A percentile compares a stretch with the other conserved stretches of the same genome.
Evolutionary conservation across 1,140 invertebrate genomes (phyloP).

Genomic region (Babylonia areolata): DNA sequence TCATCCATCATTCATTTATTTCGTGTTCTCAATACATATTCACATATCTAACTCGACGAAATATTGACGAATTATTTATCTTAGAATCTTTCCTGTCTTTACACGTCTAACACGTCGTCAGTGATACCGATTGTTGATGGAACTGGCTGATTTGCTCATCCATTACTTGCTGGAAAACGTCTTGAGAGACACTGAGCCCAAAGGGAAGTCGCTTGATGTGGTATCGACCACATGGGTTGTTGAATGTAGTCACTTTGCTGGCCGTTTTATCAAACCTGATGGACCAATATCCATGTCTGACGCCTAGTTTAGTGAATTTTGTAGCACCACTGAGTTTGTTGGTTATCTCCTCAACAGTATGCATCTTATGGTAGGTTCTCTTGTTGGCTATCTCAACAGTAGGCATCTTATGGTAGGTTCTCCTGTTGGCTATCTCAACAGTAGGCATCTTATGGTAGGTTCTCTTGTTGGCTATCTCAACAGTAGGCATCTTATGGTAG

Average conservation of each 20-base stretch:
- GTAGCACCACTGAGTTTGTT: not conserved
- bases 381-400: too few species aligned
- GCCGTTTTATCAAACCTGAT: constrained; percentile 42
- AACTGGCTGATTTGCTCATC: constrained; percentile 56
- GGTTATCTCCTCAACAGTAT: not conserved
- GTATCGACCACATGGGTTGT: constrained; percentile 70
- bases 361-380: not conserved
- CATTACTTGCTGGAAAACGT: constrained; percentile 66
- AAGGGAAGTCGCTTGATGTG: constrained; percentile 71
- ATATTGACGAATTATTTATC: too few species aligned
- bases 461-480: too few species aligned
- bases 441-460: too few species aligned
- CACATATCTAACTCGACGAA: too few species aligned
- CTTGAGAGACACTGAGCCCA: constrained; percentile 59
- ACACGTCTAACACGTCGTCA: constrained; percentile 72
- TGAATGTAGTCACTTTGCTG: constrained; percentile 76
- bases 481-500: too few species aligned
- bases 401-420: too few species aligned
- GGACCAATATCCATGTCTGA: constrained; percentile 26
- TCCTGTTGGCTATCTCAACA: too few species aligned
- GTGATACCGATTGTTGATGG: constrained; percentile 64
- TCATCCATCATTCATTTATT: too few species aligned
- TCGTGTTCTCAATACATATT: too few species aligned
- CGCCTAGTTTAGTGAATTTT: constrained; percentile 45
- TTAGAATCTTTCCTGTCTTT: too few species aligned